These are phyloP conservation scores for Eutolmus rufibarbis DNA, from an alignment of 2,888 invertebrate genomes.

Conservation along the genomic window DNA sequence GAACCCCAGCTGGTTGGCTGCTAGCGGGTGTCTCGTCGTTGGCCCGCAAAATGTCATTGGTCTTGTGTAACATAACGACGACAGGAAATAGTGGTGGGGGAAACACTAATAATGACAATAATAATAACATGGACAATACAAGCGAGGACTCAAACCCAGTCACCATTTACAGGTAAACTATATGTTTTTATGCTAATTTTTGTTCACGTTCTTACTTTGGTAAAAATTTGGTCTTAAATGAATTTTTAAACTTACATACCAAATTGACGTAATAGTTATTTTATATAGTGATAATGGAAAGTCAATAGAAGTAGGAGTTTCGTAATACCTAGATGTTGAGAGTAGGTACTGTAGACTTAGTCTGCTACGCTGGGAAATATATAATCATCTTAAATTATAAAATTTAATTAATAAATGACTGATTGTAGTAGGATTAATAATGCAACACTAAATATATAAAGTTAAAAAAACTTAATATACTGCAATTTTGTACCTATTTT, in stretches of 20 bases:
- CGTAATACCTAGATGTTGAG: neutral
- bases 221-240: neutral
- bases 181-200: slow-evolving; percentile 42
- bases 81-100: slow-evolving; percentile 48
- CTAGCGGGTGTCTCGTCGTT: slow-evolving; percentile 44
- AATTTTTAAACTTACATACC: neutral
- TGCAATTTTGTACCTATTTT: too few relatives aligned
- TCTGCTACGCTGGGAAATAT: neutral
- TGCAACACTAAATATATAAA: too few relatives aligned
- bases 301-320: neutral
- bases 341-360: neutral
- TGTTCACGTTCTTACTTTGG: neutral
- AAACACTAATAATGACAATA: slow-evolving; percentile 66
- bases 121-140: slow-evolving; percentile 79
- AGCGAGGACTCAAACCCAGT: slow-evolving; percentile 87
- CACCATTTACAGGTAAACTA: slow-evolving; percentile 84
- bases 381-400: neutral
- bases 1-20: slow-evolving; percentile 39
- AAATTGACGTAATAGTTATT: neutral
- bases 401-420: neutral
- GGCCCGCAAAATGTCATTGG: slow-evolving; percentile 55
- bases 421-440: neutral
- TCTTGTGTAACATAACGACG: slow-evolving; percentile 56
- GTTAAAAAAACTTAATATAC: too few relatives aligned
- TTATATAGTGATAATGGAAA: neutral